Conservation (phyloP, 2,797 vertebrate genomes). For the Tapirus indicus region DNA sequence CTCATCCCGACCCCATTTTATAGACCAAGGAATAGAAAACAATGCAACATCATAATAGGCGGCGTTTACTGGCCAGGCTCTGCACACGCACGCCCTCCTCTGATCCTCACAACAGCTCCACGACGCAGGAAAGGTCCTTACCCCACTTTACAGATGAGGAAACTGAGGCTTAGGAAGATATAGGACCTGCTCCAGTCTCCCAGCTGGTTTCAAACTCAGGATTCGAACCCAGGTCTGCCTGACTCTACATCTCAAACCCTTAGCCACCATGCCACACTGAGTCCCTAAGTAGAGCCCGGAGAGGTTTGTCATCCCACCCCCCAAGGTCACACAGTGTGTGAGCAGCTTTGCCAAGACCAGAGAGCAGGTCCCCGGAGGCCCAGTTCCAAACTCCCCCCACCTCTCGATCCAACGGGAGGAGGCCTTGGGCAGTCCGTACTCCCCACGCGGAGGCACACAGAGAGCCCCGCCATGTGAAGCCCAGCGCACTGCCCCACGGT, state of each 20-base stretch:
- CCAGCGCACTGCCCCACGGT: accelerated
- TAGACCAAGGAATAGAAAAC: background rate
- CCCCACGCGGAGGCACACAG: accelerated
- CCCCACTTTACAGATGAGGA: background rate
- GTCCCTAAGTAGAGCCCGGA: background rate
- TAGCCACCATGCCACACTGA: background rate
- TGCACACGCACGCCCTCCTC: accelerated
- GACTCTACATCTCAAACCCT: background rate
- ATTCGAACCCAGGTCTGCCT: background rate
- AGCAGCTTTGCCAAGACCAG: background rate
- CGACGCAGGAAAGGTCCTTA: accelerated
- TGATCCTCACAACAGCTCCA: background rate
- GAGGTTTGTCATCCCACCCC: background rate
- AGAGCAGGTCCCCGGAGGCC: background rate
- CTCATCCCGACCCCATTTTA: background rate
- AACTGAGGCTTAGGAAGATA: background rate
- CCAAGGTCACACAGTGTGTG: background rate
- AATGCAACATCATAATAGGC: accelerated
- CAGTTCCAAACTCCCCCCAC: background rate
- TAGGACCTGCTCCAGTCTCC: accelerated
- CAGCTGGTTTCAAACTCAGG: background rate
- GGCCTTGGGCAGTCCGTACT: accelerated
- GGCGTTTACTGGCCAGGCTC: background rate
- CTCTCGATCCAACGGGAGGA: accelerated
- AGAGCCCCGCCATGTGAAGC: accelerated